A percentile compares a stretch with the other conserved stretches of the same genome.
Conservation (phyloP, 2,888 invertebrate genomes). For the Erebia epiphron region DNA sequence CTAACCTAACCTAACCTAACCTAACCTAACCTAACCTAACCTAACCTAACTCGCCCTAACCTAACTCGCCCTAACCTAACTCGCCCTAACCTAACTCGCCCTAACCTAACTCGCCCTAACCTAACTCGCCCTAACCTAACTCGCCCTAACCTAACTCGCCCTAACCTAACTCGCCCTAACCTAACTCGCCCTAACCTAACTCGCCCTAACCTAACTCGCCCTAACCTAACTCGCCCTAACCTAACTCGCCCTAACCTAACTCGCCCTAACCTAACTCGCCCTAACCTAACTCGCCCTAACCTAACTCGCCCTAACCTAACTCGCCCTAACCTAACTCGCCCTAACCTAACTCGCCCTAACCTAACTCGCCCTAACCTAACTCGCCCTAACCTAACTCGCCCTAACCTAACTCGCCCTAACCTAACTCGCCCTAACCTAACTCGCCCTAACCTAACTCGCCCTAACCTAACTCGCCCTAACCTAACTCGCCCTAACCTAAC, state of each 20-base stretch:
- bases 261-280: too few species aligned
- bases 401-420: too few species aligned
- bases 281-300: too few species aligned
- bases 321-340: too few species aligned
- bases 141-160: neutral
- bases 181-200: neutral
- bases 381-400: too few species aligned
- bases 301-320: too few species aligned
- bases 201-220: neutral
- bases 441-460: too few species aligned
- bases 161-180: neutral
- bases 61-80: slow-evolving; percentile 35
- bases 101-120: slow-evolving; percentile 32
- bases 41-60: slow-evolving; percentile 18
- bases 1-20: slow-evolving; percentile 13
- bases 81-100: slow-evolving; percentile 36
- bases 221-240: neutral
- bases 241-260: neutral
- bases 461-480: too few species aligned
- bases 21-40: slow-evolving; percentile 13
- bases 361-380: too few species aligned
- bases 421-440: too few species aligned
- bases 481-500: too few species aligned
- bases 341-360: too few species aligned
- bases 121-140: slow-evolving; percentile 32